Percentiles rank a stretch among this genome's conserved stretches.
Evolutionary conservation across 2,113 vertebrate species (phyloP).

Genomic region (Pluvianellus socialis): DNA sequence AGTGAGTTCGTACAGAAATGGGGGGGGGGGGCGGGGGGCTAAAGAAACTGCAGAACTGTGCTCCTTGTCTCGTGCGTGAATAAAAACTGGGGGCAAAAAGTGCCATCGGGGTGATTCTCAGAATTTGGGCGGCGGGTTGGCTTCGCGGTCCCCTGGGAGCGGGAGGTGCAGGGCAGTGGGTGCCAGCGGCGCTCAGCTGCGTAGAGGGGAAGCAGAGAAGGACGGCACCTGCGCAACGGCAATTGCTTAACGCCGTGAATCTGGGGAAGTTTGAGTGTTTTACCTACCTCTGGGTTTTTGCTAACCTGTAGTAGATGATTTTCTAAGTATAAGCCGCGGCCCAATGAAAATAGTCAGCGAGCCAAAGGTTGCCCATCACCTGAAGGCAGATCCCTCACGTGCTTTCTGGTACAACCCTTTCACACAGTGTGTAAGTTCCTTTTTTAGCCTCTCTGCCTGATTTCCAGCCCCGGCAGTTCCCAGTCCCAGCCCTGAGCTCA

Average conservation of each 20-base stretch:
- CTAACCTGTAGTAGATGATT: background rate
- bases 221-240: background rate
- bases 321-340: background rate
- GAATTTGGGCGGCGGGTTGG: fast-evolving
- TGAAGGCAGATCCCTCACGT: background rate
- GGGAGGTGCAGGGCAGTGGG: background rate
- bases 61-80: background rate
- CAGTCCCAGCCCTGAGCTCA: background rate
- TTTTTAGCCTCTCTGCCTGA: background rate
- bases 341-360: background rate
- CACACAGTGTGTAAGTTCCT: background rate
- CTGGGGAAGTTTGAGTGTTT: background rate
- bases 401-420: background rate
- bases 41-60: background rate
- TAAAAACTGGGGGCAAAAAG: background rate
- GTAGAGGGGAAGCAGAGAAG: background rate
- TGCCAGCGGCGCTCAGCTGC: background rate
- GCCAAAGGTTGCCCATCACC: background rate
- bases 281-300: fast-evolving
- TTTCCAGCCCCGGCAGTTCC: background rate
- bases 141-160: background rate
- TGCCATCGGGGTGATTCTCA: background rate
- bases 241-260: fast-evolving
- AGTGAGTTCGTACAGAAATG: background rate
- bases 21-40: no score